phyloP scores from a whole-genome alignment of 2,888 invertebrate genomes.

The Lasioglossum morio region DNA sequence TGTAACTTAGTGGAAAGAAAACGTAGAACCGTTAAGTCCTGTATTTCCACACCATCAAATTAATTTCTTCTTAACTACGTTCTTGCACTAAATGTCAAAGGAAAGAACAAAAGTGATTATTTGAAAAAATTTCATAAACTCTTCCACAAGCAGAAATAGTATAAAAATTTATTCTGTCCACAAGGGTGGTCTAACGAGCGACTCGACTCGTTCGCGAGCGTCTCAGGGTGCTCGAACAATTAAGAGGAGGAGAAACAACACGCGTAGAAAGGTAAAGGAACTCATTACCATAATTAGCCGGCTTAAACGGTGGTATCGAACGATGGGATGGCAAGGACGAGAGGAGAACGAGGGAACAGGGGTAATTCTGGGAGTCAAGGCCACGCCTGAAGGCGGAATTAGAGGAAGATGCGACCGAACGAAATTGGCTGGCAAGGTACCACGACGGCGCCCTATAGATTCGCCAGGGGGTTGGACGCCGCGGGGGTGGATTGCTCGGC shows the following conservation, averaged over 20 bases:
- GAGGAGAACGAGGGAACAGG: background rate
- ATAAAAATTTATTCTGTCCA: background rate
- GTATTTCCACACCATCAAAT: background rate
- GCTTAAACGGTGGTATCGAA: conserved; percentile 10
- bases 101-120: background rate
- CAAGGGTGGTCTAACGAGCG: background rate
- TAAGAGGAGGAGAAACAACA: background rate
- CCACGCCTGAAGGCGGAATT: conserved; percentile 46
- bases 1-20: background rate
- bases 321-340: background rate
- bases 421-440: conserved; percentile 70
- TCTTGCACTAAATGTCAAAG: background rate
- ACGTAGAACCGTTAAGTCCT: background rate
- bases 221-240: background rate
- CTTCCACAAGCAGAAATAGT: background rate
- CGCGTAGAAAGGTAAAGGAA: background rate
- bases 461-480: conserved; percentile 20
- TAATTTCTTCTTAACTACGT: background rate
- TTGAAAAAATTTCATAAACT: background rate
- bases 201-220: background rate
- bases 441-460: conserved; percentile 47
- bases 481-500: conserved; percentile 65
- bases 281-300: background rate
- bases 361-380: conserved; percentile 23
- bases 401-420: conserved; percentile 63